phyloP scores from a whole-genome alignment of 2,888 invertebrate species.

The Heliconius ethilla region DNA sequence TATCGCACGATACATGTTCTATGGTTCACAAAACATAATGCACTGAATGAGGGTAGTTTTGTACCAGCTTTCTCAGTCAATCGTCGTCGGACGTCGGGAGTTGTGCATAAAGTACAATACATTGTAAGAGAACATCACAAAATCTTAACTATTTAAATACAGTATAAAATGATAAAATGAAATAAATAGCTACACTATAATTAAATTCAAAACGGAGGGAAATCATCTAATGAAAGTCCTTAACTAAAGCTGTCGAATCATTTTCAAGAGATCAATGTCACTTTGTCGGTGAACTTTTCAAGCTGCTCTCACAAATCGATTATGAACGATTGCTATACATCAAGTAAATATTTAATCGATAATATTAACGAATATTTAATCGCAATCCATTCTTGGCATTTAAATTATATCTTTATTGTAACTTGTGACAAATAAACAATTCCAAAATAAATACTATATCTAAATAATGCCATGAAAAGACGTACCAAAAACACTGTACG shows the following conservation, averaged over 20 bases:
- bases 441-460: conserved; percentile 13
- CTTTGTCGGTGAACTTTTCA: conserved; percentile 25
- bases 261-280: conserved; percentile 38
- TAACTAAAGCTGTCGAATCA: conserved; percentile 41
- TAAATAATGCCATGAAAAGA: conserved; percentile 1
- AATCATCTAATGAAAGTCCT: conserved; percentile 49
- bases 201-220: conserved; percentile 70
- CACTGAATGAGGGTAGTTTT: conserved; percentile 75
- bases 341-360: conserved; percentile 9
- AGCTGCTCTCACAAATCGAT: conserved; percentile 17
- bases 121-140: conserved; percentile 60
- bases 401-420: neutral
- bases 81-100: conserved; percentile 62
- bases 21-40: conserved; percentile 68
- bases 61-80: conserved; percentile 73
- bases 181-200: conserved; percentile 69
- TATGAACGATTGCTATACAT: conserved; percentile 8
- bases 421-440: conserved; percentile 1
- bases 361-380: conserved; percentile 10
- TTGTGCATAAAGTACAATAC: conserved; percentile 67
- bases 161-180: conserved; percentile 54
- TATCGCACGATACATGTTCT: conserved; percentile 28
- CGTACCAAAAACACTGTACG: neutral
- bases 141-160: conserved; percentile 44
- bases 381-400: conserved; percentile 6